Evolutionary conservation across 2,888 invertebrate species (phyloP), one percentile per base, ranked within the genome.

Genomic region (Salticus scenicus): DNA sequence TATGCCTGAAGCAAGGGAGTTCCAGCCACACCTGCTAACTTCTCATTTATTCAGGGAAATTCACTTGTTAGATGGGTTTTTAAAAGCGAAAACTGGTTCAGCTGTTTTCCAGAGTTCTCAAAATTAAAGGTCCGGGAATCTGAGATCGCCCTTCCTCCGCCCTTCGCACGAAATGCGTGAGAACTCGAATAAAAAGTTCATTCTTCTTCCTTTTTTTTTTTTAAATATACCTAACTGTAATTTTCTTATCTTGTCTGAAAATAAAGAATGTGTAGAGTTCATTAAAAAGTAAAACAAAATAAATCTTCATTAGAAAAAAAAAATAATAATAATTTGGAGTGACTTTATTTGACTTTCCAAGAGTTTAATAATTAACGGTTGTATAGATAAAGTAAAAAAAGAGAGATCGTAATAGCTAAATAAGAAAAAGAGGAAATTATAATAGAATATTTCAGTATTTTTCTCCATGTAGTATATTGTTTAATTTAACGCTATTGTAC

Each of bases 31-130:
- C 57, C 57, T 57, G 20, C 57, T 57, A 7, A 20, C 57, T 17
- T 57, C 17, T 17, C 57, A 37, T 20, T 57, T 57, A 24, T 17
- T 20, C 24, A 24, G 57, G 57, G 14, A 57, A 8, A 17, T 2
- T 47, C 57, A 57, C 57, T 20, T 7, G 10, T 4, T 10, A 37
- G 37, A 24, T 12, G 4, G 57, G 4, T 24, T 2, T 24, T 24
- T 17, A 24, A 57, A 57, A 57, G 57, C 57, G 57, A 57, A n/a
- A 57, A 57, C 57, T 57, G 57, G 57, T 57, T 57, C 57, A 57
- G 57, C 20, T 57, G 57, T 57, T 57, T 24, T 24, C 57, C 4
- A 4, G 24, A 24, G 57, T 4, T 8, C 57, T 37, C 7, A 1
- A 24, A 24, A 57, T 24, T 5, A 24, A 57, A 57, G 57, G 57